Evolutionary conservation across 2,113 vertebrate species (phyloP), one percentile per base, ranked within the genome.

Genomic region (Paratilapia polleni): DNA sequence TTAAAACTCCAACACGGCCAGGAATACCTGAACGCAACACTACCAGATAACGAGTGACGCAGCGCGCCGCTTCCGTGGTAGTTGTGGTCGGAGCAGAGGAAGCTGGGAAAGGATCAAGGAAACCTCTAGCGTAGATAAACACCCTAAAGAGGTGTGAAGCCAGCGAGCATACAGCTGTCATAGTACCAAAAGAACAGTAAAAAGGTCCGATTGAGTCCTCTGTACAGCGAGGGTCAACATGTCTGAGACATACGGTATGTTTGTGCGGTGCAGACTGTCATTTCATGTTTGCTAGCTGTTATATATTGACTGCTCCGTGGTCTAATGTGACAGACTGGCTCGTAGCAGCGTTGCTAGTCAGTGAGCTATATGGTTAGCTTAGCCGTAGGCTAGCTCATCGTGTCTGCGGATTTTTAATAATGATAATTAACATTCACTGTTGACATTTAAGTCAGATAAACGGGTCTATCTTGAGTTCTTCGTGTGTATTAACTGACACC

Each of bases 171-270:
- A 61, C 79, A 74, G 81, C 83, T 78, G 86, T 63, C 61, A 87
- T 60, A 34, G 19, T 9, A 70, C 76, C 81, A 47, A 80, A 77
- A 83, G 59, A 76, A 26, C 61, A 59, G 38, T 41, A 15, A 75
- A 73, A 60, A 85, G 64, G 22, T 84, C 70, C 64, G 76, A 38
- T 5, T 77, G 87, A 92, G 43, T 87, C 59, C 80, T 90, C 70
- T 83, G 77, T 10, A 74, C 87, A 78, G 83, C 79, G 90, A 91
- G 88, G 90, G 90, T 84, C 93, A 91, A 93, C 94, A 96, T 96
- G 96, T 96, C 96, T 82, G 96, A 96, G 94, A 96, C 96, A 79
- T 96, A 96, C 95, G 96, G 96, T 96, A 95, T 26, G 93, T 93
- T 68, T 78, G 11, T 57, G 28, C 4, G 56, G 8, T 38, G 36